Conservation (phyloP, 2,888 invertebrate genomes). For the Chloroclystis v-ata region DNA sequence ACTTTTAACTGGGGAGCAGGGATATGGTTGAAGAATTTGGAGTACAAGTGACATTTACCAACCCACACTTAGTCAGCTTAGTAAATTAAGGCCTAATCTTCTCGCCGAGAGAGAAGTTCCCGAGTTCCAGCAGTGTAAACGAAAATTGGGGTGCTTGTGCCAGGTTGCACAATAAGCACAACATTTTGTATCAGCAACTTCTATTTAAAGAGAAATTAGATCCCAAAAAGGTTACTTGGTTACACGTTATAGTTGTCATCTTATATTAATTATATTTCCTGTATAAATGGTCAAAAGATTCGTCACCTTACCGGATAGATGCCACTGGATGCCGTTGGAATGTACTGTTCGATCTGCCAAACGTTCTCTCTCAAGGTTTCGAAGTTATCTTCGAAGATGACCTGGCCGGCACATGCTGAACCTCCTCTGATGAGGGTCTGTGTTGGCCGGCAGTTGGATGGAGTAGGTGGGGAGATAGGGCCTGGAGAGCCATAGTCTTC, state of each 20-base stretch:
- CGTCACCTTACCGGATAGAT: conserved; percentile 49
- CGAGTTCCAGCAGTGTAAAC: too few relatives aligned
- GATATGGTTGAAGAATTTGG: too few relatives aligned
- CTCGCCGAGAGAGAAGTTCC: too few relatives aligned
- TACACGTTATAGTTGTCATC: background rate
- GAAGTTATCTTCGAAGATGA: conserved; percentile 82
- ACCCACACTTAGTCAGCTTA: too few relatives aligned
- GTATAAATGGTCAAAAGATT: background rate
- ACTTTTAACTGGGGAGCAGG: too few relatives aligned
- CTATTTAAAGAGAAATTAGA: too few relatives aligned
- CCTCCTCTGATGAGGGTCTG: conserved; percentile 52
- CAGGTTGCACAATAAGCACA: too few relatives aligned
- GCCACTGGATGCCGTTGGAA: conserved; percentile 44
- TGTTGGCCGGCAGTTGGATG: conserved; percentile 44
- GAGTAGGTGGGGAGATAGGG: background rate
- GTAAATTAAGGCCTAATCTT: too few relatives aligned
- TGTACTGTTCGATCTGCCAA: conserved; percentile 79
- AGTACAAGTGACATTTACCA: too few relatives aligned
- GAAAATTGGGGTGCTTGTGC: too few relatives aligned
- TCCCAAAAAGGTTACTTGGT: too few relatives aligned
- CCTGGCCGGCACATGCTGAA: conserved; percentile 62
- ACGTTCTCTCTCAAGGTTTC: conserved; percentile 57
- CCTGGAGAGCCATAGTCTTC: conserved; percentile 20
- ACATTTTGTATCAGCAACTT: too few relatives aligned
- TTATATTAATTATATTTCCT: background rate